Evolutionary conservation across 2,797 vertebrate species (phyloP), one percentile per base, ranked within the genome.

Genomic region (Anas bernieri): DNA sequence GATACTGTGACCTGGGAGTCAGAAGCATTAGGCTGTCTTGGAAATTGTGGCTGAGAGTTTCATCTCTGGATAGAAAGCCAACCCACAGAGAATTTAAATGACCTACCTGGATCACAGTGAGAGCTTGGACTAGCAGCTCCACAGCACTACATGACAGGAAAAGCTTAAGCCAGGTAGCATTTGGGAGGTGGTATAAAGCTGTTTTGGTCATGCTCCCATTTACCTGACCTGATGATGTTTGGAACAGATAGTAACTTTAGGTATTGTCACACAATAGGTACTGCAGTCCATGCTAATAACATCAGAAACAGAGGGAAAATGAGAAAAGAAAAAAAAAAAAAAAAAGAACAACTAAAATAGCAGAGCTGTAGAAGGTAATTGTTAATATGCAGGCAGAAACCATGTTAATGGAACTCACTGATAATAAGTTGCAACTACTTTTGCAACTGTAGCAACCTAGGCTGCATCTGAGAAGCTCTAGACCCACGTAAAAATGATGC

Each of bases 221-320:
- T 13, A 74, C 15, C 43, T 83, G 70, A 70, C 72, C 26, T 88
- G 72, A 77, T 62, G n/a, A 59, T 83, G 39, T 67, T 92, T 89
- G 84, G 55, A 94, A 74, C 20, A 91, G 56, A 81, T 81, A 79
- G 89, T 87, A 92, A 46, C 69, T 94, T 89, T 45, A 55, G 48
- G 56, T 89, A 8, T 70, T 94, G 50, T 88, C 50, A 33, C 39
- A 81, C 8, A 76, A 12, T 46, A 68, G 46, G 58, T 88, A 86
- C 59, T 66, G 39, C 58, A 92, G 35, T 72, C 59, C 35, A 33
- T 52, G 39, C 59, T 85, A 14, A 28, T 79, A 83, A 76, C 64
- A 30, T 91, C 43, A 43, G 66, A 84, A 33, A 87, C 30, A n/a
- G 68, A 70, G 35, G 59, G 43, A 58, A 45, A 88, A 86, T 83